Evolutionary conservation across 2,888 invertebrate genomes (phyloP).

Genomic region (Taphrorychus bicolor): DNA sequence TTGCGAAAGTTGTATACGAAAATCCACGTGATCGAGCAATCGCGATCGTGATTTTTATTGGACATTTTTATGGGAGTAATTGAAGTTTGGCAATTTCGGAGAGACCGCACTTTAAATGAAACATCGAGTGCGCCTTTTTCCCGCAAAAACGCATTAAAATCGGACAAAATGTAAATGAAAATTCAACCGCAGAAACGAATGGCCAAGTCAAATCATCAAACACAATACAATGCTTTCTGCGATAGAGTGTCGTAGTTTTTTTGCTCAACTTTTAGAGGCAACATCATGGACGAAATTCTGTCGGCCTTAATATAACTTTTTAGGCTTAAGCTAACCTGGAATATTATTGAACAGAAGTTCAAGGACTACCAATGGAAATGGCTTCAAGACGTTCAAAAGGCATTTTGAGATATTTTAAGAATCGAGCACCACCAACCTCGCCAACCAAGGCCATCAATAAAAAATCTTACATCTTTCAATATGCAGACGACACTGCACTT

Average conservation of each 20-base stretch:
- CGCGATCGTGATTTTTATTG: constrained; percentile 38
- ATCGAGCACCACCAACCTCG: too few species aligned
- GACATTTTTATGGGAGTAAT: constrained; percentile 49
- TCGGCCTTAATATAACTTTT: too few species aligned
- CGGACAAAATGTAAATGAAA: constrained; percentile 56
- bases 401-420: too few species aligned
- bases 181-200: constrained; percentile 55
- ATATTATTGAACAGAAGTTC: too few species aligned
- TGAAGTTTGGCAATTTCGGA: constrained; percentile 52
- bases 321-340: too few species aligned
- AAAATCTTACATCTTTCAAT: too few species aligned
- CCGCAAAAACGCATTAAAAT: constrained; percentile 57
- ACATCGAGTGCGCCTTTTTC: constrained; percentile 52
- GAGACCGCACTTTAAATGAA: constrained; percentile 54
- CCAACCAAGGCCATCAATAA: too few species aligned
- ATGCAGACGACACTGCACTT: too few species aligned
- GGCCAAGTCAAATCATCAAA: constrained; percentile 49
- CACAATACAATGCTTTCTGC: constrained; percentile 14
- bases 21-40: constrained; percentile 22
- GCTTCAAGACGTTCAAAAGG: too few species aligned
- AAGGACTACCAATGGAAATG: too few species aligned
- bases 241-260: background rate
- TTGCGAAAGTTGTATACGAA: constrained; percentile 2
- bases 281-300: too few species aligned
- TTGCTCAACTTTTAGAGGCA: background rate